Evolutionary conservation across 1,140 invertebrate genomes (phyloP).

Genomic region (Trachelipus rathkii): DNA sequence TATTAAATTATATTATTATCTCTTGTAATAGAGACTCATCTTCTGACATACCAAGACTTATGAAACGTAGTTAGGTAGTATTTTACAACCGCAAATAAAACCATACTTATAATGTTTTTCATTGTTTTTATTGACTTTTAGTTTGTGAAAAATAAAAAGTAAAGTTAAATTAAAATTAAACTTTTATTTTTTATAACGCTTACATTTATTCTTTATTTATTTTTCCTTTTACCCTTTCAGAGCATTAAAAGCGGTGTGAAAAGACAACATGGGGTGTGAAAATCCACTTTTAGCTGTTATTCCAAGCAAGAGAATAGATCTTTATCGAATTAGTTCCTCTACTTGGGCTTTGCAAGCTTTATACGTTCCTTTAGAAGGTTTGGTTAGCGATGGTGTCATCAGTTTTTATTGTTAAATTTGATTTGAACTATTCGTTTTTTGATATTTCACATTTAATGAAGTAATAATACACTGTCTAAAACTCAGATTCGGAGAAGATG

Average conservation of each 20-base stretch:
- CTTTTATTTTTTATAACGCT: no score
- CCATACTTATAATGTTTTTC: no score
- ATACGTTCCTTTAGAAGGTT: slow-evolving; percentile 61
- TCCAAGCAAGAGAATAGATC: slow-evolving; percentile 56
- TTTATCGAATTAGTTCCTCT: slow-evolving; percentile 66
- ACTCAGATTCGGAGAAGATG: slow-evolving; percentile 63
- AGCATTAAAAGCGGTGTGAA: slow-evolving; percentile 65
- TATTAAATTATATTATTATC: no score
- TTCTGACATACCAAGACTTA: no score
- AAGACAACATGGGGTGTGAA: no score
- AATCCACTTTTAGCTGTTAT: slow-evolving; percentile 63
- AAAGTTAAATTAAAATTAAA: no score
- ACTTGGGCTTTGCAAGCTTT: slow-evolving; percentile 74
- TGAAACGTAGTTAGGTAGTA: no score
- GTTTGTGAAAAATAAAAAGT: no score
- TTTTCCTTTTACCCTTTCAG: slow-evolving; percentile 45
- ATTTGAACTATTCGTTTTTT: background rate
- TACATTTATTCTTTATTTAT: no score
- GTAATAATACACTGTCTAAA: background rate
- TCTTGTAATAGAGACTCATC: no score
- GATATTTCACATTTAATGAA: background rate
- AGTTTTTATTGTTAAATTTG: background rate
- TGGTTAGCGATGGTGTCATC: slow-evolving; percentile 23
- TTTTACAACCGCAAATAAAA: no score
- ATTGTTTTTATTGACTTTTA: no score